Evolutionary conservation across 1,140 invertebrate genomes (phyloP).

Genomic region (Mesaphorura yosii): DNA sequence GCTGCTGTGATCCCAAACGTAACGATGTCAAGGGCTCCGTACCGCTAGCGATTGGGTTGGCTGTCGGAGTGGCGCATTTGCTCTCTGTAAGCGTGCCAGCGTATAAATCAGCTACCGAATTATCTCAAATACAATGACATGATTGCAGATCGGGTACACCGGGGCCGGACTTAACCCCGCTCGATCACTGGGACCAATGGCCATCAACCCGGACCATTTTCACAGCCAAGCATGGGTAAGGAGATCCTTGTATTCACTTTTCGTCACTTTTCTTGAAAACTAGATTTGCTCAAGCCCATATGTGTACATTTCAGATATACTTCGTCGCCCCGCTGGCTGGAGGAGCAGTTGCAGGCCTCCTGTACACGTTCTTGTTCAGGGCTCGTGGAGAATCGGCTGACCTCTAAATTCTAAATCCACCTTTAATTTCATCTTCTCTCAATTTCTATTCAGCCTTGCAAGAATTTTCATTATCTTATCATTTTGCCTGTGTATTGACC

Average conservation of each 20-base stretch:
- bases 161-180: conserved; percentile 69
- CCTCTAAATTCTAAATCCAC: too few relatives aligned
- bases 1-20: conserved; percentile 61
- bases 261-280: background rate
- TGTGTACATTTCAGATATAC: conserved; percentile 19
- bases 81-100: conserved; percentile 52
- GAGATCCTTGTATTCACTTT: background rate
- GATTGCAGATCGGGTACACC: conserved; percentile 57
- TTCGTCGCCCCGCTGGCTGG: conserved; percentile 27
- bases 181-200: conserved; percentile 53
- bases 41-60: conserved; percentile 76
- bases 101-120: conserved; percentile 29
- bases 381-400: too few relatives aligned
- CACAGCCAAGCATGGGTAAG: background rate
- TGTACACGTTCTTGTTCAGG: conserved; percentile 28
- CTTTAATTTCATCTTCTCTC: too few relatives aligned
- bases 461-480: too few relatives aligned
- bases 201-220: background rate
- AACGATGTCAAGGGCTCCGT: conserved; percentile 63
- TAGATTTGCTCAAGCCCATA: background rate
- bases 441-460: too few relatives aligned
- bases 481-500: too few relatives aligned
- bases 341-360: conserved; percentile 25
- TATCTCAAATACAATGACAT: too few relatives aligned
- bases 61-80: conserved; percentile 74